Evolutionary conservation across 2,888 invertebrate genomes (phyloP).

Genomic region (Macaria notata): DNA sequence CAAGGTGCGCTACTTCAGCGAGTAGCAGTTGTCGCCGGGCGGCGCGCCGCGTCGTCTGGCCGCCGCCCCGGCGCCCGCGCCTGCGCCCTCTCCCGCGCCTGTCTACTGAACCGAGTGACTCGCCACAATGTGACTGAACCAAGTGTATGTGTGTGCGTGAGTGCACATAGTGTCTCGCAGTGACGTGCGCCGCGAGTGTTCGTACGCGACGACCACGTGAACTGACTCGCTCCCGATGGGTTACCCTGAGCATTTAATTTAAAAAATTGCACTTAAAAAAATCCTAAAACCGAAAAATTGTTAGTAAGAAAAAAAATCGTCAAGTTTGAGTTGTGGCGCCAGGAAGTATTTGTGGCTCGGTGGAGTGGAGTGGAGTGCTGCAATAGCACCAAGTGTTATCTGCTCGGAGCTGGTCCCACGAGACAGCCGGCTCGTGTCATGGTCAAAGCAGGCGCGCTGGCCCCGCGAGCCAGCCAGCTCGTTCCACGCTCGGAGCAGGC

Average conservation of each 20-base stretch:
- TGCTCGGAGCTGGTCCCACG: too few relatives aligned
- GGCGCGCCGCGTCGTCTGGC: conserved; percentile 10
- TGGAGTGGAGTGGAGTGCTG: too few relatives aligned
- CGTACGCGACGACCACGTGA: conserved; percentile 30
- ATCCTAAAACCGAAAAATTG: conserved; percentile 41
- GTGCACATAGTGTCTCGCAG: conserved; percentile 6
- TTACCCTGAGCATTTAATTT: conserved; percentile 55
- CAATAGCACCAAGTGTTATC: too few relatives aligned
- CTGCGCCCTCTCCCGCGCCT: too few relatives aligned
- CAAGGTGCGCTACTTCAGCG: conserved; percentile 75
- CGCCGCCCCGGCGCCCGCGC: too few relatives aligned
- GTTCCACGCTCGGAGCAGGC: too few relatives aligned
- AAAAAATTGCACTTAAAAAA: conserved; percentile 48
- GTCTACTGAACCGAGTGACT: too few relatives aligned
- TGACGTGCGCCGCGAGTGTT: conserved; percentile 21
- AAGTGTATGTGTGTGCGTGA: background rate
- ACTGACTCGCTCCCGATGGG: conserved; percentile 25
- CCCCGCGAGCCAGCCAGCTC: too few relatives aligned
- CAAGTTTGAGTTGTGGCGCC: conserved; percentile 43
- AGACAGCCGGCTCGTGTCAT: too few relatives aligned
- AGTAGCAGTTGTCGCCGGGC: conserved; percentile 45
- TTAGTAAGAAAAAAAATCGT: conserved; percentile 37
- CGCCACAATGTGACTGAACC: too few relatives aligned
- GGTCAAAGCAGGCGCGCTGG: too few relatives aligned
- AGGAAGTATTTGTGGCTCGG: too few relatives aligned